Base-by-base conservation (phyloP, 2,113 vertebrate genomes). In the Spea multiplicata region DNA sequence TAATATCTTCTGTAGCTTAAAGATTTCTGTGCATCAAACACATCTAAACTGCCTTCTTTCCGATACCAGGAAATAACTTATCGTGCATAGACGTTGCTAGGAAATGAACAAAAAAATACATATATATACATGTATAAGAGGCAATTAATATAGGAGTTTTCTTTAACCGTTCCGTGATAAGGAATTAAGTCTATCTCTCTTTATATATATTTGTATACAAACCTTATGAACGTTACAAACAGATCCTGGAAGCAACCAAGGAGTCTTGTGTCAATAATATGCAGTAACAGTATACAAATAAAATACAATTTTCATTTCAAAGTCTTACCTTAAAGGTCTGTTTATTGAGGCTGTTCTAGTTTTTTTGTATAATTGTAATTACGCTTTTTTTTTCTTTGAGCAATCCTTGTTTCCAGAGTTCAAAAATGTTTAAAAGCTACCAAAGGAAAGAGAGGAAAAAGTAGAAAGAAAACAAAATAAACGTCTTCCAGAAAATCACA, bases 31-130 rank as follows among this genome's bases (percentile, higher is more conserved):
- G 66, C 46, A 48, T 46, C 13, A 13, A 46, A 62, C 64, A 55
- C 66, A 77, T 13, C 55, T 69, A 70, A 71, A 77, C 67, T 77
- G 75, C 70, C 70, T 71, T 55, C 66, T 4, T 77, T 77, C 61
- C 70, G 8, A 16, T 55, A 70, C 12, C 52, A 77, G 75, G 75
- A 62, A 59, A 67, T 55, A 75, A 75, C 66, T n/a, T 62, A 70
- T 77, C 75, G 53, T 70, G 44, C 46, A 71, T 70, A 71, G 48
- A 50, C 16, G 61, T 62, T 17, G 13, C 16, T 16, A 17, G 5
- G 1, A 16, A 16, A 64, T 16, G 30, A 64, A 64, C 4, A 64
- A 5, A 17, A 6, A 9, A 3, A 17, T 64, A 64, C 8, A 64
- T 64, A 30, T 30, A 30, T 30, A 30, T 30, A 30, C 30, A 30